phyloP scores from a whole-genome alignment of 2,797 vertebrate species.

The Phoebastria nigripes region DNA sequence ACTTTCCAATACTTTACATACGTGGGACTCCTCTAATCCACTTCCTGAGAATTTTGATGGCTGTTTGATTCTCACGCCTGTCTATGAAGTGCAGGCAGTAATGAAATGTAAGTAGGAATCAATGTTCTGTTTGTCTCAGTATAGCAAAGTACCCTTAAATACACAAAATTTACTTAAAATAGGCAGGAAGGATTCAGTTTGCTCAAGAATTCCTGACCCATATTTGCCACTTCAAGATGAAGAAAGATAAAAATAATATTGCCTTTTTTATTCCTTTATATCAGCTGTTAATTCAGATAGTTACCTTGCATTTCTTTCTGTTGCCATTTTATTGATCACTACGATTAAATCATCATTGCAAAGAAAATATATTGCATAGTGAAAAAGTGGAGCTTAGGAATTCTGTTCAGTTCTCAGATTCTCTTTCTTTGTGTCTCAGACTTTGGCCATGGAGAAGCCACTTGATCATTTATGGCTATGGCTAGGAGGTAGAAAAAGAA shows the following conservation, averaged over 20 bases:
- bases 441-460: background rate
- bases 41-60: conserved; percentile 74
- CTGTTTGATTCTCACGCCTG: conserved; percentile 74
- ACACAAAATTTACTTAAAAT: background rate
- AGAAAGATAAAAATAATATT: background rate
- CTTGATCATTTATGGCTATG: background rate
- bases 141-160: background rate
- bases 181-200: background rate
- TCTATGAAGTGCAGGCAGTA: conserved; percentile 83
- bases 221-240: background rate
- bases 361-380: background rate
- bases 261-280: background rate
- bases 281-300: background rate
- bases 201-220: background rate
- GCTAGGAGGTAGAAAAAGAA: background rate
- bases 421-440: background rate
- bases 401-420: background rate
- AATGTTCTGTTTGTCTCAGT: background rate
- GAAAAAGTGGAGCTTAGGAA: background rate
- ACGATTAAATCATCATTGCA: background rate
- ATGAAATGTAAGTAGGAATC: conserved; percentile 81
- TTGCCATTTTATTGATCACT: background rate
- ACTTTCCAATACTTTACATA: conserved; percentile 60
- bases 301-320: background rate
- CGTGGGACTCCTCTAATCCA: conserved; percentile 54